phyloP scores from a whole-genome alignment of 2,113 vertebrate genomes.

The Bufo bufo region DNA sequence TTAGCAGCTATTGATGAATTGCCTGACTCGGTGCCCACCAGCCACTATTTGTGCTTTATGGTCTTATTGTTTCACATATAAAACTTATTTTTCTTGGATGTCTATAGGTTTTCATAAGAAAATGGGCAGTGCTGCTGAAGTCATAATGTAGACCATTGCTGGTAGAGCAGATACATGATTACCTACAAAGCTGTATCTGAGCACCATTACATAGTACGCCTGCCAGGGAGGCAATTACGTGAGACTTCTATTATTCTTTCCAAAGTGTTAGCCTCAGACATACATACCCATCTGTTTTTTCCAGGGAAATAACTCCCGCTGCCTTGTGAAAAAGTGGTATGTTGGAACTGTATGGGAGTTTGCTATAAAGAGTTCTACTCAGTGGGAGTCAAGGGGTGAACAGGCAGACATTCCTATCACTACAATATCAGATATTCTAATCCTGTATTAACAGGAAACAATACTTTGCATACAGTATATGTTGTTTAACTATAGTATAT shows the following conservation, averaged over 20 bases:
- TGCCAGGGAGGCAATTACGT: conserved; percentile 56
- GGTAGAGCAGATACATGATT: conserved; percentile 47
- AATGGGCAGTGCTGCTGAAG: neutral
- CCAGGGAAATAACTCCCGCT: conserved; percentile 57
- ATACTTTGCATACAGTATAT: neutral
- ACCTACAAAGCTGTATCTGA: conserved; percentile 60
- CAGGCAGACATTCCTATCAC: conserved; percentile 55
- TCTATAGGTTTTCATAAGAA: conserved; percentile 36
- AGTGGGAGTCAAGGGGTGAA: conserved; percentile 43
- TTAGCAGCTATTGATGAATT: conserved; percentile 18
- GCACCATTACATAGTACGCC: conserved; percentile 56
- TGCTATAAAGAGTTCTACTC: conserved; percentile 59
- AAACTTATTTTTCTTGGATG: neutral
- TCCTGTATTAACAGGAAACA: conserved; percentile 36
- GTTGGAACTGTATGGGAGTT: conserved; percentile 36
- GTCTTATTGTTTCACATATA: conserved; percentile 15
- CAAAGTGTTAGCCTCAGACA: conserved; percentile 61
- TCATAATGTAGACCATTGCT: conserved; percentile 53
- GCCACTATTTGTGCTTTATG: neutral
- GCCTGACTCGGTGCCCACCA: neutral
- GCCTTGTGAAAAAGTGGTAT: conserved; percentile 58
- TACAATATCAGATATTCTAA: conserved; percentile 40
- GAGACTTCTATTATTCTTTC: conserved; percentile 61
- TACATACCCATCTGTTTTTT: conserved; percentile 60
- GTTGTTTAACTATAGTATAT: too few species aligned